Evolutionary conservation across 2,888 invertebrate species (phyloP).

Genomic region (Orchesellides sinensis): DNA sequence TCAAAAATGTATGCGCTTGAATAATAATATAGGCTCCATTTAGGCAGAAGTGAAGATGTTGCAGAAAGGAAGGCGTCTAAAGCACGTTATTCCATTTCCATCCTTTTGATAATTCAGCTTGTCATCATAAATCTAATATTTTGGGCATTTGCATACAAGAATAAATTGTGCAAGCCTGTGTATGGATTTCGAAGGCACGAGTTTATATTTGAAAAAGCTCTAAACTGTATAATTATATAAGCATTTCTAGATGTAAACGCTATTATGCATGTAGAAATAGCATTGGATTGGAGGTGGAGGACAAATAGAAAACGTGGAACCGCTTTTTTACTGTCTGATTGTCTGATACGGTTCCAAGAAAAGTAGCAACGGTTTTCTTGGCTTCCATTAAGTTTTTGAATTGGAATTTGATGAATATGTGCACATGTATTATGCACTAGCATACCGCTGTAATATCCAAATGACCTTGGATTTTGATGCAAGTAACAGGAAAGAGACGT

Average conservation of each 20-base stretch:
- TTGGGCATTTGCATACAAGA: constrained; percentile 14
- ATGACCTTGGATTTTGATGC: neutral
- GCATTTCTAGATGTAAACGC: neutral
- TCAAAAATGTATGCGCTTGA: too few relatives aligned
- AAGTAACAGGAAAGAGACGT: neutral
- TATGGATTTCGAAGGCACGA: neutral
- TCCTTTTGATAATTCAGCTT: constrained; percentile 4
- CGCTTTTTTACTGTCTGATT: constrained; percentile 22
- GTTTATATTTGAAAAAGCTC: neutral
- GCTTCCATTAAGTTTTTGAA: too few relatives aligned
- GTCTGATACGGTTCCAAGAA: constrained; percentile 21
- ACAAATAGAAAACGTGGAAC: constrained; percentile 1
- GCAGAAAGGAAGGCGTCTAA: too few relatives aligned
- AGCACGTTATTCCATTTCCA: too few relatives aligned
- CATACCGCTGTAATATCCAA: neutral
- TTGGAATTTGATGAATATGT: too few relatives aligned
- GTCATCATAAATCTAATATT: constrained; percentile 49
- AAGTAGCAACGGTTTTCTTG: neutral
- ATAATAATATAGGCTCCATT: too few relatives aligned
- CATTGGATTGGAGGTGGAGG: neutral
- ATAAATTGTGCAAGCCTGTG: neutral
- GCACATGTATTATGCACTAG: neutral
- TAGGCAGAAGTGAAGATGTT: too few relatives aligned
- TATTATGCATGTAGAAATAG: too few relatives aligned
- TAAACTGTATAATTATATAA: too few relatives aligned